Evolutionary conservation across 2,113 vertebrate genomes (phyloP).

Genomic region (Pedetes capensis): DNA sequence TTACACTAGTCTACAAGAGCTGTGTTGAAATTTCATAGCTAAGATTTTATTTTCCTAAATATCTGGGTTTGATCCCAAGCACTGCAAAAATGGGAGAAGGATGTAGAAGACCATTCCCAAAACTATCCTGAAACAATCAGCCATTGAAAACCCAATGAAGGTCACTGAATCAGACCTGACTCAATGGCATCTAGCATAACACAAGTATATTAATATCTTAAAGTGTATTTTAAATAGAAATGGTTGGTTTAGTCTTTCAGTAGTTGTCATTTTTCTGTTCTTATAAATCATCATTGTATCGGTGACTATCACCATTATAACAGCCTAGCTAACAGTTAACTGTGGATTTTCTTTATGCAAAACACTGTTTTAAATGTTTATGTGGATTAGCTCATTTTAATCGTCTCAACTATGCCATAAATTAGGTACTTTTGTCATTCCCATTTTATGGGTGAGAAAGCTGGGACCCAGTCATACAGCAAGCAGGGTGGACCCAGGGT

Average conservation of each 20-base stretch:
- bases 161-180: too few relatives aligned
- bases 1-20: background rate
- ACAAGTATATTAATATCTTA: background rate
- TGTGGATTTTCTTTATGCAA: background rate
- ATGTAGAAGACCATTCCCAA: too few relatives aligned
- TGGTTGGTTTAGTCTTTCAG: background rate
- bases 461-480: background rate
- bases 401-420: background rate
- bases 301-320: background rate
- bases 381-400: background rate
- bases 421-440: background rate
- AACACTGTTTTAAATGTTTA: background rate
- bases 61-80: too few relatives aligned
- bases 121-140: too few relatives aligned
- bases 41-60: background rate
- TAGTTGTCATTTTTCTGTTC: background rate
- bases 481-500: background rate
- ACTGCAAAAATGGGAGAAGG: too few relatives aligned
- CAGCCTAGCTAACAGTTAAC: background rate
- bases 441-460: constrained; percentile 1
- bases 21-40: background rate
- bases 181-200: too few relatives aligned
- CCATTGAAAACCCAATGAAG: too few relatives aligned
- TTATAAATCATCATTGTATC: background rate
- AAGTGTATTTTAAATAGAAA: constrained; percentile 34